Evolutionary conservation across 2,888 invertebrate genomes (phyloP).

Genomic region (Papilio demoleus): DNA sequence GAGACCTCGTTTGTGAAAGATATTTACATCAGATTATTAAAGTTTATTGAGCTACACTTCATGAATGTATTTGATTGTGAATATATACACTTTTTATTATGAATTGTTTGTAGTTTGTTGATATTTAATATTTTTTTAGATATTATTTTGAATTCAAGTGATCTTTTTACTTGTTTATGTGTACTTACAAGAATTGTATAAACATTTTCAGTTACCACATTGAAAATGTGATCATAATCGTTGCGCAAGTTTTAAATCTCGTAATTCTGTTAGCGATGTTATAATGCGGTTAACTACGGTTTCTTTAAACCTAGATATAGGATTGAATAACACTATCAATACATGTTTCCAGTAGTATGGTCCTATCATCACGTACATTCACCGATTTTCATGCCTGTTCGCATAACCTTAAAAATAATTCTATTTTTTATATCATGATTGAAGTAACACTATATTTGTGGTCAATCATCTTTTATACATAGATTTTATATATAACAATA

Average conservation of each 20-base stretch:
- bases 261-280: slow-evolving; percentile 38
- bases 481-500: background rate
- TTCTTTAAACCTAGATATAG: slow-evolving; percentile 32
- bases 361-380: too few species aligned
- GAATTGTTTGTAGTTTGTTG: too few species aligned
- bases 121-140: too few species aligned
- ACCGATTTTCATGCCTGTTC: background rate
- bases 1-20: slow-evolving; percentile 6
- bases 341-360: background rate
- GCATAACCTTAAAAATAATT: too few species aligned
- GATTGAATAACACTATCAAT: slow-evolving; percentile 24
- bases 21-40: slow-evolving; percentile 10
- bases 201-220: too few species aligned
- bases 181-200: too few species aligned
- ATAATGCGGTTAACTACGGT: slow-evolving; percentile 38
- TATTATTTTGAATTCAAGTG: too few species aligned
- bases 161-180: too few species aligned
- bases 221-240: slow-evolving; percentile 35
- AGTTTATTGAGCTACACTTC: background rate
- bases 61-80: background rate
- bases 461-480: background rate
- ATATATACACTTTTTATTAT: background rate
- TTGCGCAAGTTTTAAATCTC: slow-evolving; percentile 35
- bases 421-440: background rate
- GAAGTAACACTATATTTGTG: background rate